Evolutionary conservation across 2,888 invertebrate genomes (phyloP).

Genomic region (Pogonocherus hispidulus): DNA sequence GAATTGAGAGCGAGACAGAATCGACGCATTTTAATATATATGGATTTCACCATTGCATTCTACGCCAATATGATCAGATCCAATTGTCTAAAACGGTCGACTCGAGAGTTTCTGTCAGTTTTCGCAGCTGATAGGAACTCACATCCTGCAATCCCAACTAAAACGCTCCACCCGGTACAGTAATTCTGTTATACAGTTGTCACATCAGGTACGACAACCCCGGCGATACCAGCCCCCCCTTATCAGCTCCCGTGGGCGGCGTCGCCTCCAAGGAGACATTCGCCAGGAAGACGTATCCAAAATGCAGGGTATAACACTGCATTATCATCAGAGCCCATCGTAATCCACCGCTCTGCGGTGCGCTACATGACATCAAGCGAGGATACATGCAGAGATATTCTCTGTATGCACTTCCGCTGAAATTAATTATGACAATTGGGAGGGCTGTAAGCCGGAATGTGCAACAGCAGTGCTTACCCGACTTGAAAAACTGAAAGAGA

Average conservation of each 20-base stretch:
- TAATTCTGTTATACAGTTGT: not conserved
- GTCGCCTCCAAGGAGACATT: conserved; percentile 5
- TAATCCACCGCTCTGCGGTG: conserved; percentile 8
- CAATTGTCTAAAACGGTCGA: too few species aligned
- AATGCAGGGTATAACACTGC: conserved; percentile 7
- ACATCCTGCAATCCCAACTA: too few species aligned
- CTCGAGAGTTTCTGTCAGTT: too few species aligned
- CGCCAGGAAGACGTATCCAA: conserved; percentile 12
- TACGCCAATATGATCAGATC: too few species aligned
- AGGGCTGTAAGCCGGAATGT: conserved; percentile 1
- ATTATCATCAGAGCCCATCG: conserved; percentile 18
- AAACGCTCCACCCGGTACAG: too few species aligned
- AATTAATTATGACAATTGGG: conserved; percentile 21
- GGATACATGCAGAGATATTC: conserved; percentile 11
- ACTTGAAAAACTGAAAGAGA: not conserved
- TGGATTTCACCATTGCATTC: too few species aligned
- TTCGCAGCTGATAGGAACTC: too few species aligned
- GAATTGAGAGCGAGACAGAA: too few species aligned
- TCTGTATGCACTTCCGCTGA: conserved; percentile 7
- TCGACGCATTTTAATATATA: too few species aligned
- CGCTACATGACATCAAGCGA: conserved; percentile 3
- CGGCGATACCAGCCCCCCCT: not conserved
- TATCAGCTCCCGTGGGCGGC: conserved; percentile 12
- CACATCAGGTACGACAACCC: conserved; percentile 17
- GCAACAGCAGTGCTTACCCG: not conserved